Base-by-base conservation (phyloP, 1,140 invertebrate species). In the Tetragonula clypearis region DNA sequence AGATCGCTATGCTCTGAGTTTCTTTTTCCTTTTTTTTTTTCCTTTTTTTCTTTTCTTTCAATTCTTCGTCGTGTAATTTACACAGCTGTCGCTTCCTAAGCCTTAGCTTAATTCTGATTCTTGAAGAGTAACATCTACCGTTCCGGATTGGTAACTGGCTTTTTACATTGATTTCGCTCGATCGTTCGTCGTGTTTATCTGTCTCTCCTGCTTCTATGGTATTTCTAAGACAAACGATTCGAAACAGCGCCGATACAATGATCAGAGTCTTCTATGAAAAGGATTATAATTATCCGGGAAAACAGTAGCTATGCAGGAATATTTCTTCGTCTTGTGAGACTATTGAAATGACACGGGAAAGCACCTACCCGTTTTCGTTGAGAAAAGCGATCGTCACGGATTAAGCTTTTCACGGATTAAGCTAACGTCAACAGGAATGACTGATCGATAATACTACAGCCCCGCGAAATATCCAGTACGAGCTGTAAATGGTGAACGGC, bases 361-460 rank as follows among this genome's bases (percentile, higher is more conserved):
- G 35, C 35, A 35, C 35, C 68, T 41, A 30, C n/a, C n/a, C n/a
- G 53, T 35, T 30, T 35, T 30, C 66, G 75, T 15, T 15, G 76
- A 17, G n/a, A 23, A 21, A 35, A 21, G 55, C 53, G 71, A 14
- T 0, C 56, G 12, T 58, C 30, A 30, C 74, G 58, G 58, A 81
- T 85, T 80, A 78, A 56, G 73, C 53, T 74, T 30, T 30, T 73
- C 71, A 58, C 74, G 58, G 58, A 81, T 85, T 80, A 78, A 56
- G 73, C 53, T 74, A 1, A 58, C 79, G 78, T 56, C 55, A 14
- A 19, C 23, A n/a, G 60, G 84, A 41, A 85, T 75, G 84, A 85
- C 77, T 82, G 84, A 86, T 86, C 84, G 84, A 82, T 86, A 86
- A 86, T 82, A 80, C 53, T 82, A 80, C 53, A 82, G 17, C 72